Conservation (phyloP, 2,797 vertebrate genomes). For the Brachyalestes nurse region DNA sequence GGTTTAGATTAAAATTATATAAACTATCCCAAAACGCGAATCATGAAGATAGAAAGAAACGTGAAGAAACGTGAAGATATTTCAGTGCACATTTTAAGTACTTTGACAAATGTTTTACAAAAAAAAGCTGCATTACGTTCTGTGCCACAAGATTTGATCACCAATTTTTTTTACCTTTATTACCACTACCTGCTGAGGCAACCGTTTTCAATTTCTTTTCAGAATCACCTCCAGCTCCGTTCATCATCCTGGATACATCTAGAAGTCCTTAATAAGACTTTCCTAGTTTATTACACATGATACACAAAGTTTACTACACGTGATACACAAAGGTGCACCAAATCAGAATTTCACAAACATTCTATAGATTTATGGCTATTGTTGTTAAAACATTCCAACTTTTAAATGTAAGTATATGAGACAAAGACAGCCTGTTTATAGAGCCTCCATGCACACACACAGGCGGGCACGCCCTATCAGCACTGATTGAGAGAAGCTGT, state of each 20-base stretch:
- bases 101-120: too few species aligned
- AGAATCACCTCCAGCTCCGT: too few species aligned
- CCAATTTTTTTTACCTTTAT: not conserved
- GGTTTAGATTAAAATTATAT: not conserved
- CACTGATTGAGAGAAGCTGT: slow-evolving; percentile 7
- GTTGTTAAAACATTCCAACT: not conserved
- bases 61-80: too few species aligned
- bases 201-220: not conserved
- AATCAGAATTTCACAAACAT: not conserved
- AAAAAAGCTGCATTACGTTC: not conserved
- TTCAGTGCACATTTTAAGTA: not conserved
- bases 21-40: too few species aligned
- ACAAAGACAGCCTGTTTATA: not conserved
- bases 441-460: not conserved
- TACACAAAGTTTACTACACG: too few species aligned
- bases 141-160: not conserved
- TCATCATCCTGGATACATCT: not conserved
- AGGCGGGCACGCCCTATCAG: not conserved
- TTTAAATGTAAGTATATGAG: not conserved
- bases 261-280: not conserved
- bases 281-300: not conserved
- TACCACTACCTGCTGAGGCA: not conserved
- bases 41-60: too few species aligned
- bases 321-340: too few species aligned
- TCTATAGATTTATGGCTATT: not conserved